Conservation (phyloP, 2,113 vertebrate genomes). For the Saccopteryx bilineata region DNA sequence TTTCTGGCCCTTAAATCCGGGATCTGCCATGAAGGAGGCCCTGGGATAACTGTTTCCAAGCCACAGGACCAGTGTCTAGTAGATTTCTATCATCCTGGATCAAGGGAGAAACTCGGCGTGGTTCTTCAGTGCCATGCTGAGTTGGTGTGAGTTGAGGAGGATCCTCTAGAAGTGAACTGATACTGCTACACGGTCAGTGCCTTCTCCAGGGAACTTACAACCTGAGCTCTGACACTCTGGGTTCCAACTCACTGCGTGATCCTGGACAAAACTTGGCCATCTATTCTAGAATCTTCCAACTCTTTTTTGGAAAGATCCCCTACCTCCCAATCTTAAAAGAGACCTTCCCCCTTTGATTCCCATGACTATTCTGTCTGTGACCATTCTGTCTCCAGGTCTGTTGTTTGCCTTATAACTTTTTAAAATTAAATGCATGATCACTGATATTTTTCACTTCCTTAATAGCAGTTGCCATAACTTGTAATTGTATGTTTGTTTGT, state of each 20-base stretch:
- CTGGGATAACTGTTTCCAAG: not conserved
- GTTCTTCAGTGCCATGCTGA: too few relatives aligned
- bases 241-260: not conserved
- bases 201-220: not conserved
- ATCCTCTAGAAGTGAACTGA: not conserved
- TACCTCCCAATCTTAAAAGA: not conserved
- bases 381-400: not conserved
- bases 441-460: not conserved
- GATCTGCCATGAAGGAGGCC: not conserved
- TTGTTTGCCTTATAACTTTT: not conserved
- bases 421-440: not conserved
- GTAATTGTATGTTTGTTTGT: not conserved
- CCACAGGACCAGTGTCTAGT: not conserved
- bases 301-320: not conserved
- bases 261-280: not conserved
- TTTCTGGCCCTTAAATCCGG: not conserved
- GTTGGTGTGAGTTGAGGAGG: too few relatives aligned
- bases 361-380: not conserved
- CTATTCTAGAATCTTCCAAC: not conserved
- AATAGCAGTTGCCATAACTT: not conserved
- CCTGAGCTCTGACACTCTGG: not conserved
- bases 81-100: not conserved
- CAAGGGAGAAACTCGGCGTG: not conserved
- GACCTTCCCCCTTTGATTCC: not conserved
- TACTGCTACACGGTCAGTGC: accelerated